Conservation (phyloP, 2,113 vertebrate species). For the Cichladusa arquata region DNA sequence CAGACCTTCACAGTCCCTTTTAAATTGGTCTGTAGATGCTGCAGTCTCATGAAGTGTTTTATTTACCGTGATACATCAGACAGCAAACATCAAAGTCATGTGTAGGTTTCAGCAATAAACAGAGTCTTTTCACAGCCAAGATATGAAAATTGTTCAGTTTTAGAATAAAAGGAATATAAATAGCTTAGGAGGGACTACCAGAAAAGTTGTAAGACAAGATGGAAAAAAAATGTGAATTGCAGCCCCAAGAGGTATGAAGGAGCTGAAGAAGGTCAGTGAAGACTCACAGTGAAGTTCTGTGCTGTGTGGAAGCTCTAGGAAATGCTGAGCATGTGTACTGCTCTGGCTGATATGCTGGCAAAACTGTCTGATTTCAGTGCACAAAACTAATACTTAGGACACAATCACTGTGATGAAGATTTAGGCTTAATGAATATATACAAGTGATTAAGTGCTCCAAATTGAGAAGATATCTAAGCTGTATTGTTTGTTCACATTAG, state of each 20-base stretch:
- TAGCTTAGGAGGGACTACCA: not conserved
- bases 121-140: not conserved
- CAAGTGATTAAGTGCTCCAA: not conserved
- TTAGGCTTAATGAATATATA: not conserved
- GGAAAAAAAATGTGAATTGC: not conserved
- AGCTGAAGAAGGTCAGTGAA: not conserved
- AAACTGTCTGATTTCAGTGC: not conserved
- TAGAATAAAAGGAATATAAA: not conserved
- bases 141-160: not conserved
- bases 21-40: not conserved
- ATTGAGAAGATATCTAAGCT: not conserved
- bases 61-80: not conserved
- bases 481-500: not conserved
- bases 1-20: not conserved
- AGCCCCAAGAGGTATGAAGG: not conserved
- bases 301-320: not conserved
- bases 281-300: not conserved
- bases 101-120: not conserved
- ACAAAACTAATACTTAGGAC: not conserved
- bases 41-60: not conserved
- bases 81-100: not conserved
- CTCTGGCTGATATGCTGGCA: not conserved
- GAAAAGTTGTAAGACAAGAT: not conserved
- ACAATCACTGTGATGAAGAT: not conserved
- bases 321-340: fast-evolving